A percentile compares a stretch with the other conserved stretches of the same genome.
Evolutionary conservation across 2,113 vertebrate genomes (phyloP).

Genomic region (Eurystomus gularis): DNA sequence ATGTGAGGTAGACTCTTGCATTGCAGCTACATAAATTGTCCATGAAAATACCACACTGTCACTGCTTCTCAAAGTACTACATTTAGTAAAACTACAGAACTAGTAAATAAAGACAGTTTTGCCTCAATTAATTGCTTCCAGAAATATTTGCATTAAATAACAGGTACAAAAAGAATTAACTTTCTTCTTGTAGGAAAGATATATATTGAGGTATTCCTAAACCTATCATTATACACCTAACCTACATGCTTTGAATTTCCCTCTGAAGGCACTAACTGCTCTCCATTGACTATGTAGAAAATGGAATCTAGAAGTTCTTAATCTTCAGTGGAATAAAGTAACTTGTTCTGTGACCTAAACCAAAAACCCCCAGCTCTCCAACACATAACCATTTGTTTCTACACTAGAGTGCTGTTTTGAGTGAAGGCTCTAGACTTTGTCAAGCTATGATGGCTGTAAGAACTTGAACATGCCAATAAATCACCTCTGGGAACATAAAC

Average conservation of each 20-base stretch:
- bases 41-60: not conserved
- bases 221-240: not conserved
- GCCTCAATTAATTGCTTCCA: not conserved
- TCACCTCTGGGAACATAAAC: not conserved
- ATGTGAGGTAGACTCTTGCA: not conserved
- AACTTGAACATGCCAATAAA: slow-evolving; percentile 15
- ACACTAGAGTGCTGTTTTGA: slow-evolving; percentile 5
- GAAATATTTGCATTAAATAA: not conserved
- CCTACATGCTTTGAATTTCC: not conserved
- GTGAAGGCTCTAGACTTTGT: not conserved
- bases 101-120: not conserved
- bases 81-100: not conserved
- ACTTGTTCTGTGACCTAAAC: not conserved
- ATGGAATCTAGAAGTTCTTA: not conserved
- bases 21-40: not conserved
- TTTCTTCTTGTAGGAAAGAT: not conserved
- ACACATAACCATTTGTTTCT: not conserved
- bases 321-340: not conserved
- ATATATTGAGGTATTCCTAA: not conserved
- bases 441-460: not conserved
- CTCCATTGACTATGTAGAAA: not conserved
- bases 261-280: not conserved
- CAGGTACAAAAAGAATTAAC: not conserved
- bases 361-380: not conserved
- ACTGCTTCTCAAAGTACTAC: not conserved